A percentile compares a stretch with the other conserved stretches of the same genome.
phyloP scores from a whole-genome alignment of 2,797 vertebrate species.

The Chaetophractus vellerosus region DNA sequence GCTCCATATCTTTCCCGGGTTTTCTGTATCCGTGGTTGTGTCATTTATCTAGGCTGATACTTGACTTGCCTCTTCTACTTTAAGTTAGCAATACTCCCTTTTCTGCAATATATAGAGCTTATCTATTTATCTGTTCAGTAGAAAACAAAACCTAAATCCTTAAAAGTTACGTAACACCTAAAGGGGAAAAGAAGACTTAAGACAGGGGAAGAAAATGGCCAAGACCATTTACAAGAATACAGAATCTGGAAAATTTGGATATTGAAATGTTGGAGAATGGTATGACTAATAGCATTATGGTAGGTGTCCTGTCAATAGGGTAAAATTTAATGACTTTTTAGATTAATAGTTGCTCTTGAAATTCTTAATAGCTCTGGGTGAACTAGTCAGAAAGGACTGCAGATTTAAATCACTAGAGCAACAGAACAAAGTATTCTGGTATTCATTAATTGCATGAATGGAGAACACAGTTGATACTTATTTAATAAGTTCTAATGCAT shows the following conservation, averaged over 20 bases:
- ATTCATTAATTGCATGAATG: constrained; percentile 24
- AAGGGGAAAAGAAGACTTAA: neutral
- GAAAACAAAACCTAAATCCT: neutral
- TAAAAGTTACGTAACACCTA: neutral
- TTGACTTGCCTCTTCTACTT: neutral
- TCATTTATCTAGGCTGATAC: neutral
- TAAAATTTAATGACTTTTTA: constrained; percentile 70
- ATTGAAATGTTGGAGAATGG: neutral
- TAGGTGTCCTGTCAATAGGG: neutral
- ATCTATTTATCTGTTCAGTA: neutral
- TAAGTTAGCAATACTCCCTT: neutral
- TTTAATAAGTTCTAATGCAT: neutral
- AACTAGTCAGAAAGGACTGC: neutral
- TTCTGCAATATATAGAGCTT: neutral
- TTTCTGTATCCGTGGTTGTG: neutral
- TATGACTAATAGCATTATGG: neutral
- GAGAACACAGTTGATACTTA: neutral
- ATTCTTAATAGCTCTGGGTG: neutral
- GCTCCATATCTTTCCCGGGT: neutral
- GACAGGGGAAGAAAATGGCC: neutral
- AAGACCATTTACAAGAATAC: neutral
- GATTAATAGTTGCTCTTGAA: constrained; percentile 58
- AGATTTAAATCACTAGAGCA: neutral
- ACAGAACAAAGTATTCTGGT: constrained; percentile 2
- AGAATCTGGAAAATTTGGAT: neutral